Base-by-base conservation (phyloP, 2,113 vertebrate genomes). In the Periophthalmus modestus region DNA sequence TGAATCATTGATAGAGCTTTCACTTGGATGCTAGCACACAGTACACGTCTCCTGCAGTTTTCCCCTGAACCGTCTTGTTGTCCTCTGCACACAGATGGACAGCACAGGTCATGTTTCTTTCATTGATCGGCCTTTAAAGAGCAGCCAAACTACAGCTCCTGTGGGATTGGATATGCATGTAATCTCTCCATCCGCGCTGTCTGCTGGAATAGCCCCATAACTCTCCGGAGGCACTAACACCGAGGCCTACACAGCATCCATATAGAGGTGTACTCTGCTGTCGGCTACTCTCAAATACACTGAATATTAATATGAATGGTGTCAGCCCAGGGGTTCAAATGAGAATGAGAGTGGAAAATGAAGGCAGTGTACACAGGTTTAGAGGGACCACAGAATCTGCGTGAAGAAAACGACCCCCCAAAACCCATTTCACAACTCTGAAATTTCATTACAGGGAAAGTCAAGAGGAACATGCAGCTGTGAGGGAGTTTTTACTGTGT, bases 51-150 rank as follows among this genome's bases (percentile, higher is more conserved):
- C 54, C 43, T 14, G 66, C 80, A 75, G 77, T 71, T 81, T 88
- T 89, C 84, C n/a, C 88, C 83, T 86, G 90, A 88, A 92, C 87
- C 82, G 74, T 84, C 77, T 65, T 73, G 81, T 84, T 19, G 79
- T 58, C 66, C 74, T 70, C 2, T 58, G 18, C 79, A 77, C 77
- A 71, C 85, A 83, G 85, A 89, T 46, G 78, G 79, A 80, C 73
- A 18, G 21, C 23, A 4, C 2, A 74, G 84, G 75, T 92, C 82
- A 59, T 84, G 83, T 92, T 92, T 89, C 91, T 82, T 81, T 90
- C 82, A 91, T 91, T 85, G 89, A 92, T 91, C 82, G 19, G 80
- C 85, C 82, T 88, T 87, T 89, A 88, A 87, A 88, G 80, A 86
- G 77, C 82, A 88, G 86, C 87, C 84, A 80, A 87, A 88, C 86